Conservation (phyloP, 1,140 invertebrate species). For the Drosophila biarmipes region DNA sequence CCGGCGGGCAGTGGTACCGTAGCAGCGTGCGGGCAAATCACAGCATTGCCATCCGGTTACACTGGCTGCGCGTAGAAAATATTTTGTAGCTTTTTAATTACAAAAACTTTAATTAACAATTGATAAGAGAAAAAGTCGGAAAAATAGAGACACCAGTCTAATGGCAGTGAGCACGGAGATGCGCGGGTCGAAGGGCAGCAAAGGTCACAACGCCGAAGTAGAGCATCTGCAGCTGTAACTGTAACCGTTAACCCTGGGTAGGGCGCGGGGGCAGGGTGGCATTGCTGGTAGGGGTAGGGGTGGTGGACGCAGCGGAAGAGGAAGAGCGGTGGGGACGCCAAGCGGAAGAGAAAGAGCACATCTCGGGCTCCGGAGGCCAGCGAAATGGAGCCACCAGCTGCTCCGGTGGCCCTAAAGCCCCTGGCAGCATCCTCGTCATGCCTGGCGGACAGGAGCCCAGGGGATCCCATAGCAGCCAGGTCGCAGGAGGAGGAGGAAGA, state of each 20-base stretch:
- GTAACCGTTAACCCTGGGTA: constrained; percentile 30
- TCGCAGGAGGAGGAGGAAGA: constrained; percentile 35
- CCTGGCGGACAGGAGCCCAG: constrained; percentile 21
- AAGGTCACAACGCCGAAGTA: constrained; percentile 39
- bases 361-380: constrained; percentile 4
- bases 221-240: constrained; percentile 45
- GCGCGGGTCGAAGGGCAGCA: constrained; percentile 23
- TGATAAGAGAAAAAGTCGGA: constrained; percentile 12
- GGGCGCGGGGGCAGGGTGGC: constrained; percentile 8
- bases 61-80: constrained; percentile 9
- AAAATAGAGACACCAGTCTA: not conserved
- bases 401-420: constrained; percentile 26
- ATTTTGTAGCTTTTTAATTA: constrained; percentile 9
- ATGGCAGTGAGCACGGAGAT: constrained; percentile 36
- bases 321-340: constrained; percentile 2
- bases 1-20: not conserved
- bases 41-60: constrained; percentile 12
- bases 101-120: constrained; percentile 19
- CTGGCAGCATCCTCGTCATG: constrained; percentile 27
- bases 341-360: constrained; percentile 19
- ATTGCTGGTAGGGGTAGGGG: constrained; percentile 2
- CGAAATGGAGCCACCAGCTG: constrained; percentile 41
- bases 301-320: constrained; percentile 7
- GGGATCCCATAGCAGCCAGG: constrained; percentile 29
- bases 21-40: not conserved